Evolutionary conservation across 1,140 invertebrate genomes (phyloP).

Genomic region (Trachelipus rathkii): DNA sequence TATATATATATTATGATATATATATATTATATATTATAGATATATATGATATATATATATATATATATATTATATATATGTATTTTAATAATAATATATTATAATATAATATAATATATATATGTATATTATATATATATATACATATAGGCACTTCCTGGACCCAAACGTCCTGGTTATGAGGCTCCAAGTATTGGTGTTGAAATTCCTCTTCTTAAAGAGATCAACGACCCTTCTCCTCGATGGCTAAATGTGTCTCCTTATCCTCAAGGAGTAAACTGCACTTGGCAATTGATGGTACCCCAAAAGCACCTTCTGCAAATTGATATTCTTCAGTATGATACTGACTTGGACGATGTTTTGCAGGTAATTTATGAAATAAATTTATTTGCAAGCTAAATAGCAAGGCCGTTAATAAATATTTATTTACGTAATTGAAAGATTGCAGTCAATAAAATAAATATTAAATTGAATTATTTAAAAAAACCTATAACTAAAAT

Average conservation of each 20-base stretch:
- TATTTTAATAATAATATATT: too few species aligned
- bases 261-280: conserved; percentile 29
- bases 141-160: neutral
- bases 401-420: too few species aligned
- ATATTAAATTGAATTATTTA: too few species aligned
- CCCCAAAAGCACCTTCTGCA: conserved; percentile 20
- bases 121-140: neutral
- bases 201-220: neutral
- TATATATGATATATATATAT: neutral
- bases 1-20: neutral
- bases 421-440: too few species aligned
- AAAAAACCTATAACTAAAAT: too few species aligned
- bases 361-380: conserved; percentile 14
- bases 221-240: neutral
- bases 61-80: neutral
- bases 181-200: neutral
- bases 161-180: neutral
- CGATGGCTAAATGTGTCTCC: conserved; percentile 10
- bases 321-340: conserved; percentile 27
- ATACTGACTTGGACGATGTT: conserved; percentile 17
- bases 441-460: too few species aligned
- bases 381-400: too few species aligned
- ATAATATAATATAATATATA: too few species aligned
- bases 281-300: conserved; percentile 30
- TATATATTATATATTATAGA: conserved; percentile 1